Percentiles rank a stretch among this genome's conserved stretches.
Conservation (phyloP, 2,797 vertebrate genomes). For the Xiphophorus birchmanni region DNA sequence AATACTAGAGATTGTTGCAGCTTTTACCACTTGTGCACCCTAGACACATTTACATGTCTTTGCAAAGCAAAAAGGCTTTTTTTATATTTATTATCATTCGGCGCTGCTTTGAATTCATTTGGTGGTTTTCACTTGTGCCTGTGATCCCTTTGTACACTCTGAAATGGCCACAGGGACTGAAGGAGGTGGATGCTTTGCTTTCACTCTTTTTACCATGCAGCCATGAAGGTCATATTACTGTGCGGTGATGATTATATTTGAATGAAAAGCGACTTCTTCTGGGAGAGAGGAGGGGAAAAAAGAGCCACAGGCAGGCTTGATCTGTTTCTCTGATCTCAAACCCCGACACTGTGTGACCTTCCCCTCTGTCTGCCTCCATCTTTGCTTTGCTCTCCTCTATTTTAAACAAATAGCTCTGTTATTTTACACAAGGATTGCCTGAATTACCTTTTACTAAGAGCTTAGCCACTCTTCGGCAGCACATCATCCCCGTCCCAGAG, state of each 20-base stretch:
- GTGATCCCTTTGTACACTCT: constrained; percentile 72
- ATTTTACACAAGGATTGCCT: constrained; percentile 76
- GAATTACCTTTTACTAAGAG: constrained; percentile 82
- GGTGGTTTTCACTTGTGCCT: constrained; percentile 65
- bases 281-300: constrained; percentile 64
- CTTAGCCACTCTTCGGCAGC: constrained; percentile 70
- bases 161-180: constrained; percentile 72
- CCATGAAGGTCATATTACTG: constrained; percentile 81
- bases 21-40: constrained; percentile 27
- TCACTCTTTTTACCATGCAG: constrained; percentile 76
- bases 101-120: constrained; percentile 67
- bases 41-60: constrained; percentile 50
- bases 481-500: constrained; percentile 58
- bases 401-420: constrained; percentile 79
- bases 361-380: constrained; percentile 63
- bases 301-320: constrained; percentile 73
- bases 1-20: constrained; percentile 36
- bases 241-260: constrained; percentile 79
- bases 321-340: constrained; percentile 76
- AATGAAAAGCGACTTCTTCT: constrained; percentile 79
- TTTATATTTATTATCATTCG: constrained; percentile 36
- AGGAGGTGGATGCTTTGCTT: constrained; percentile 73
- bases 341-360: constrained; percentile 75
- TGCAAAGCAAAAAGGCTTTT: constrained; percentile 43
- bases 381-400: constrained; percentile 58